phyloP scores from a whole-genome alignment of 2,113 vertebrate species.

The human (Homo sapiens) region GRCh38 chr9:116785501-116786000 shows the following conservation, averaged over 20 bases:
- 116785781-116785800: not conserved
- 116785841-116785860: not conserved
- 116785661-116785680: not conserved
- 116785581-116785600: not conserved
- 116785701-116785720: not conserved
- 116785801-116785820: too few relatives aligned
- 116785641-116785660: not conserved
- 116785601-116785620: not conserved
- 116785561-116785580: not conserved
- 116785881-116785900: not conserved
- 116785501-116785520: not conserved
- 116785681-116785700: not conserved
- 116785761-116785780: not conserved
- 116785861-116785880: not conserved
- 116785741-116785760: fast-evolving
- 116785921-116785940: not conserved
- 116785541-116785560: not conserved
- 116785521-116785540: not conserved
- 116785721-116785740: not conserved
- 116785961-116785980: not conserved
- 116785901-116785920: not conserved
- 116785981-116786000: not conserved
- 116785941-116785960: not conserved
- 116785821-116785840: not conserved
- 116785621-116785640: not conserved